Evolutionary conservation across 1,140 invertebrate genomes (phyloP).

Genomic region (Neomicropteryx cornuta): DNA sequence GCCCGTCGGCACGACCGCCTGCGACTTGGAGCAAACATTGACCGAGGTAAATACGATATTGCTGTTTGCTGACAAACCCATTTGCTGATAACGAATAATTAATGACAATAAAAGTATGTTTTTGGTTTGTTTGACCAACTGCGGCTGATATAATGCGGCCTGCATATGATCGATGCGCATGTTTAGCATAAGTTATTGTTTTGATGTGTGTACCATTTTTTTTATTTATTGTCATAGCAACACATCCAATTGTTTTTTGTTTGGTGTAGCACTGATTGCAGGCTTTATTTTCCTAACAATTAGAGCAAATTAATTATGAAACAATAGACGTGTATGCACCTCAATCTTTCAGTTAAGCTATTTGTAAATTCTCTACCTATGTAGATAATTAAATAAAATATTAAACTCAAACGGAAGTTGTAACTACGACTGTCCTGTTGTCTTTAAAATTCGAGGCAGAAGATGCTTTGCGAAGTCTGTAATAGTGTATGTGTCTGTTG

Average conservation of each 20-base stretch:
- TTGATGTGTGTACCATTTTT: background rate
- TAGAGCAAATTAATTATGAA: background rate
- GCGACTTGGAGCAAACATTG: constrained; percentile 25
- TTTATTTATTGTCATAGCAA: background rate
- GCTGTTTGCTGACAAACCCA: constrained; percentile 38
- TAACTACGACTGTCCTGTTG: background rate
- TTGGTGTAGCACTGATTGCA: background rate
- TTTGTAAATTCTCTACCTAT: background rate
- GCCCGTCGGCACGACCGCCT: constrained; percentile 16
- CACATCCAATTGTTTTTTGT: background rate
- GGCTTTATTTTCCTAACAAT: background rate
- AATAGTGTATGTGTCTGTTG: background rate
- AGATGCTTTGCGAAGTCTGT: background rate
- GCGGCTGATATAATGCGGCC: background rate
- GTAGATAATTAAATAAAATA: background rate
- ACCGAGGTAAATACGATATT: constrained; percentile 26
- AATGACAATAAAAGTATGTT: constrained; percentile 3
- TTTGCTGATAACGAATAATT: constrained; percentile 41
- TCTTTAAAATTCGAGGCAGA: background rate
- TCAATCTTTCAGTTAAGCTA: too few species aligned
- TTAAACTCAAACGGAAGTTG: background rate
- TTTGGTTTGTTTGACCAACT: constrained; percentile 3
- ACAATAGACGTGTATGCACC: background rate
- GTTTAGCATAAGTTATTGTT: background rate
- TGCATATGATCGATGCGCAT: background rate